phyloP scores from a whole-genome alignment of 2,888 invertebrate species.

The Ophion obscuratus region DNA sequence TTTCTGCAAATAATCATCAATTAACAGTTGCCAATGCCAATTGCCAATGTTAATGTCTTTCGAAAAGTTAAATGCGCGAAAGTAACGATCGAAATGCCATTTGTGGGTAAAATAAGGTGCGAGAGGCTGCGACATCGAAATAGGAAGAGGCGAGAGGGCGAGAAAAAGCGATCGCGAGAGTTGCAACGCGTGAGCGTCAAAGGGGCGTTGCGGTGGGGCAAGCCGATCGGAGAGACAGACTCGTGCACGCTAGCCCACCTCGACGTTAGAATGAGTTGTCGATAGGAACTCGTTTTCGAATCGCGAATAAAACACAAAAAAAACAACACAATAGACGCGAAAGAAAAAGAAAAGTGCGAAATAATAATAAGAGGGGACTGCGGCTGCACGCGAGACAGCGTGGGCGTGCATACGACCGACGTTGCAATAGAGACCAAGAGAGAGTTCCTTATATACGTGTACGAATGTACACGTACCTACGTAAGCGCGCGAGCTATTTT shows the following conservation, averaged over 20 bases:
- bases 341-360: slow-evolving; percentile 7
- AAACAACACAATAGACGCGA: slow-evolving; percentile 3
- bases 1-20: no score
- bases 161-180: slow-evolving; percentile 13
- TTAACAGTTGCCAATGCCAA: no score
- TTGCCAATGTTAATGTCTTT: no score
- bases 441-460: slow-evolving; percentile 17
- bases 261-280: slow-evolving; percentile 71
- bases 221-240: slow-evolving; percentile 26
- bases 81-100: no score
- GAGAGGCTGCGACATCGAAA: slow-evolving; percentile 57
- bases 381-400: slow-evolving; percentile 56
- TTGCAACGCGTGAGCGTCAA: slow-evolving; percentile 44
- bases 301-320: slow-evolving; percentile 30
- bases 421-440: slow-evolving; percentile 43
- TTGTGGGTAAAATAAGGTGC: no score
- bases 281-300: slow-evolving; percentile 75
- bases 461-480: neutral
- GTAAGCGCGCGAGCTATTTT: neutral
- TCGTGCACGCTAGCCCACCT: slow-evolving; percentile 24
- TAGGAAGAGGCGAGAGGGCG: slow-evolving; percentile 62
- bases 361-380: slow-evolving; percentile 24
- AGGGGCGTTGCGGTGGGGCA: slow-evolving; percentile 18
- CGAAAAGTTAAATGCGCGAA: no score
- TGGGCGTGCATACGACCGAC: slow-evolving; percentile 51